These are phyloP conservation scores for Tragelaphus buxtoni DNA, from an alignment of 2,113 vertebrate genomes.

Conservation along the genomic window DNA sequence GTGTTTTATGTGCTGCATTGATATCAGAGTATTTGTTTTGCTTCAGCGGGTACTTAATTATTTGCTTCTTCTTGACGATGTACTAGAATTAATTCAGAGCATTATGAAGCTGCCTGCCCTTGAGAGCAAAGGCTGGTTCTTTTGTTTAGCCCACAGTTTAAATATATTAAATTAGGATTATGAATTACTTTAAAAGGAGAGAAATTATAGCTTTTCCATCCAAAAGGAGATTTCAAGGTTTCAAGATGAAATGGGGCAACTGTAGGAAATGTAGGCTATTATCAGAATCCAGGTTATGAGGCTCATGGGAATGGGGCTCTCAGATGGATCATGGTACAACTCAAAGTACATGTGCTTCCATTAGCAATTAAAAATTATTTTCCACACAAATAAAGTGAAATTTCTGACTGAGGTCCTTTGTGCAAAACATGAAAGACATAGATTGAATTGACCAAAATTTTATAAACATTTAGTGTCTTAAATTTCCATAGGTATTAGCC, in stretches of 20 bases:
- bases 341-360: not conserved
- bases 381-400: not conserved
- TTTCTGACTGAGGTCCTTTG: not conserved
- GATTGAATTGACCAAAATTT: not conserved
- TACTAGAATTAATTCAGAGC: conserved; percentile 57
- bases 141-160: conserved; percentile 24
- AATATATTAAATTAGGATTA: conserved; percentile 24
- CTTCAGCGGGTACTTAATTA: conserved; percentile 55
- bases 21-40: conserved; percentile 54
- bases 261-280: not conserved
- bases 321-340: not conserved
- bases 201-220: not conserved
- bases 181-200: conserved; percentile 18
- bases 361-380: not conserved
- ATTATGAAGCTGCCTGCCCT: conserved; percentile 13
- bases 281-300: not conserved
- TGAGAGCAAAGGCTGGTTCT: not conserved
- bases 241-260: not conserved
- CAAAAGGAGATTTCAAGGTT: not conserved
- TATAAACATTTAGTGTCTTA: not conserved
- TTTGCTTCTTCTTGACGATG: conserved; percentile 61
- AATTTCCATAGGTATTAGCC: not conserved
- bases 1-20: conserved; percentile 32
- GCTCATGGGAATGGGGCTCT: not conserved
- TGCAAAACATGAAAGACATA: not conserved